These are phyloP conservation scores for Sorex araneus DNA, from an alignment of 2,113 vertebrate species.

Conservation along the genomic window DNA sequence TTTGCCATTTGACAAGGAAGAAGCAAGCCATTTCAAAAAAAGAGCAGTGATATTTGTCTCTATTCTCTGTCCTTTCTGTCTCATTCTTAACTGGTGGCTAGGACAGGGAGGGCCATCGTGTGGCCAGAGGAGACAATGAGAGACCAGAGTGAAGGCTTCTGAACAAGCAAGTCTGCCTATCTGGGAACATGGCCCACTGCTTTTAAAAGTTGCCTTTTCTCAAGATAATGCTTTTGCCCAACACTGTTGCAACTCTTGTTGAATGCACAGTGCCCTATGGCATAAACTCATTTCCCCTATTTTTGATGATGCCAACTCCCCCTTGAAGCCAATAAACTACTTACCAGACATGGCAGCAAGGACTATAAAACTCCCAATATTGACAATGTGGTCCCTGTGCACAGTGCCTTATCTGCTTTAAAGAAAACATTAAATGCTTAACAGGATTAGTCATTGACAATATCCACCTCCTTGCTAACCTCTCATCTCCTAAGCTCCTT, in stretches of 20 bases:
- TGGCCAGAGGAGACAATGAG: constrained; percentile 5
- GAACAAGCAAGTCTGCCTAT: constrained; percentile 31
- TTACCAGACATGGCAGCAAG: constrained; percentile 56
- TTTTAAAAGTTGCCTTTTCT: constrained; percentile 71
- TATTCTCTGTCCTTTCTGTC: constrained; percentile 37
- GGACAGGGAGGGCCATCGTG: not conserved
- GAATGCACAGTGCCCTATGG: not conserved
- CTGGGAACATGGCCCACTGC: constrained; percentile 42
- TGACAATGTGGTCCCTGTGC: not conserved
- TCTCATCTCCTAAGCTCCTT: constrained; percentile 31
- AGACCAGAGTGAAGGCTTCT: not conserved
- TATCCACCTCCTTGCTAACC: not conserved
- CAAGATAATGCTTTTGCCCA: constrained; percentile 72
- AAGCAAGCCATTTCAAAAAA: constrained; percentile 47
- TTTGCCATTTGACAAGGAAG: constrained; percentile 49
- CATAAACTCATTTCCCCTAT: constrained; percentile 53
- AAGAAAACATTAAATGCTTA: constrained; percentile 34
- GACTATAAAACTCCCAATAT: constrained; percentile 58
- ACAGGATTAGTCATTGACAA: constrained; percentile 4
- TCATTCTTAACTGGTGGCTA: not conserved
- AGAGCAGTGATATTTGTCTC: not conserved
- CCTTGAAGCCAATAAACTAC: constrained; percentile 63
- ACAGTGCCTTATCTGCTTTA: constrained; percentile 8
- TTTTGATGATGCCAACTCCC: constrained; percentile 56
- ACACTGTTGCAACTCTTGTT: constrained; percentile 62